Percentiles rank a stretch among this genome's conserved stretches.
phyloP scores from a whole-genome alignment of 2,113 vertebrate species.

The Psophia crepitans region DNA sequence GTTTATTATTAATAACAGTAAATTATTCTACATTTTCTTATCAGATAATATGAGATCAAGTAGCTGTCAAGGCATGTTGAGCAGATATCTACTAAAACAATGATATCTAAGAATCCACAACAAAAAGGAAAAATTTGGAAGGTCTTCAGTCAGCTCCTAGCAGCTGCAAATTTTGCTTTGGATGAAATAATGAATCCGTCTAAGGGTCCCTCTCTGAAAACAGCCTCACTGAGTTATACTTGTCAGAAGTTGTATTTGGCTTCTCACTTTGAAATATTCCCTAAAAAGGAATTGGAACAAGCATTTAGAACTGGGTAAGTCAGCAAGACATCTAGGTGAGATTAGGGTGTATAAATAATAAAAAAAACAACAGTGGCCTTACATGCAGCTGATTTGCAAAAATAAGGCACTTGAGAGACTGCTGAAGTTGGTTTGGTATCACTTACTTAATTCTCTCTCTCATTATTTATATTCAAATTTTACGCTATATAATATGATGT shows the following conservation, averaged over 20 bases:
- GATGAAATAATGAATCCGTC: not conserved
- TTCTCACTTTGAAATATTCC: not conserved
- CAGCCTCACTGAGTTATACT: not conserved
- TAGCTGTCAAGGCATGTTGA: slow-evolving; percentile 40
- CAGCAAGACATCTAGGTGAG: not conserved
- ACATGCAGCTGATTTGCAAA: not conserved
- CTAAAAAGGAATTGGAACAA: not conserved
- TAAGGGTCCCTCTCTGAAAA: slow-evolving; percentile 3
- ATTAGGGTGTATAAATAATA: not conserved
- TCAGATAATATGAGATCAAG: slow-evolving; percentile 37
- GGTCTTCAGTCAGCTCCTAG: not conserved
- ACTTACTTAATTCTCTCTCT: not conserved
- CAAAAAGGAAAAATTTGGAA: slow-evolving; percentile 53
- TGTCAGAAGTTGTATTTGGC: slow-evolving; percentile 5
- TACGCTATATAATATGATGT: not conserved
- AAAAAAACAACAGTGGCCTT: not conserved
- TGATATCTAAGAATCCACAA: slow-evolving; percentile 40
- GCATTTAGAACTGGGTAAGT: not conserved
- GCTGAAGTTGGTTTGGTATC: not conserved
- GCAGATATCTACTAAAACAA: slow-evolving; percentile 20
- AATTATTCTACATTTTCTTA: slow-evolving; percentile 52
- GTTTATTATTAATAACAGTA: slow-evolving; percentile 51
- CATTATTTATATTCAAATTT: slow-evolving; percentile 12
- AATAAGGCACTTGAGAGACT: not conserved
- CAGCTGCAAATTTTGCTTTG: slow-evolving; percentile 41